Evolutionary conservation across 2,797 vertebrate genomes (phyloP), one percentile per base, ranked within the genome.

Genomic region (Molossus alvarezi): DNA sequence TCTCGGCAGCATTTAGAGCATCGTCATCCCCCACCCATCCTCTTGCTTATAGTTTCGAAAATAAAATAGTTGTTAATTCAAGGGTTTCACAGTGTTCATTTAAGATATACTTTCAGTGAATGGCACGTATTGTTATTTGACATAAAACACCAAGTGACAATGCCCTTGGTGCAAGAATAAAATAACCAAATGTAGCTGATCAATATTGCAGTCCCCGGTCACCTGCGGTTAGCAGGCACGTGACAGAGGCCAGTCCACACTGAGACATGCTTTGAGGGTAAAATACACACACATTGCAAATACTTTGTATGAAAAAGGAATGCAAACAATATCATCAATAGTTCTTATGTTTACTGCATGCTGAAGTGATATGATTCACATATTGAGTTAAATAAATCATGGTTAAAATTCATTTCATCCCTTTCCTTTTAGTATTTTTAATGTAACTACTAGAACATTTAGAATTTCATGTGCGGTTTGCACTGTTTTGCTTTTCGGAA

Each of bases 1-100:
- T 69, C 14, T 55, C 64, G 55, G 25, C 20, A 57, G 89, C 48
- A 75, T 41, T 51, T 55, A 3, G 6, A 60, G 7, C 18, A 67
- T n/a, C 21, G 18, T 76, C 58, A 80, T 45, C 37, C 48, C 3
- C 29, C 53, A 73, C 14, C 55, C 21, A 60, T 25, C 29, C 25
- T 71, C n/a, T 93, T 88, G 55, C 41, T 88, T 79, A 58, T 1
- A n/a, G 17, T 12, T 60, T 96, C 48, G 76, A 90, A 69, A 95
- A 41, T 41, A 60, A 91, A 58, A 48, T 21, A 27, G 27, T 41
- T 80, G 9, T 80, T 69, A 62, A 37, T 76, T n/a, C 87, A 80
- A 80, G 17, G 29, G 51, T 15, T 86, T 91, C 4, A 62, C 18
- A 83, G 27, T 33, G 51, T 77, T 18, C 64, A 48, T n/a, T 72